Percentiles rank a stretch among this genome's conserved stretches.
These are phyloP conservation scores for Nineta flava DNA, from an alignment of 2,888 invertebrate genomes.

Conservation along the genomic window DNA sequence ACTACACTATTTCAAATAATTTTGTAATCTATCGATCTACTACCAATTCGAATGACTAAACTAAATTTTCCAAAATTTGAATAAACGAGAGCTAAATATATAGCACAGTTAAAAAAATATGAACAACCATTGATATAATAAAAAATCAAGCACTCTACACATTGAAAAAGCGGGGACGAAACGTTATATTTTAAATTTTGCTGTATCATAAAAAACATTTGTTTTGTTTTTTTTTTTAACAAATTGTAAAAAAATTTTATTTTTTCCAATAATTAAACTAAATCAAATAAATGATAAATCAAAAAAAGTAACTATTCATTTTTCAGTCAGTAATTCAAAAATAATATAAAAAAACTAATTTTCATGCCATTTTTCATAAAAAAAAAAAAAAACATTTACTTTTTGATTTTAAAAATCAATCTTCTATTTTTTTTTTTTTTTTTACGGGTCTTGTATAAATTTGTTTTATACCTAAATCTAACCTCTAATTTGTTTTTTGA, in stretches of 20 bases:
- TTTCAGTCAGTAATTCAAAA: background rate
- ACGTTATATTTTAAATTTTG: background rate
- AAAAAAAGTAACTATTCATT: background rate
- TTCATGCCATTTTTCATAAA: background rate
- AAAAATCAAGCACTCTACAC: background rate
- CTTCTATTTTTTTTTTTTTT: background rate
- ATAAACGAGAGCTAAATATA: background rate
- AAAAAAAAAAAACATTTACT: background rate
- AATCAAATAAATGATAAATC: too few relatives aligned
- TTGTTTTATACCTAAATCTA: background rate
- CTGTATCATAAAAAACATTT: too few relatives aligned
- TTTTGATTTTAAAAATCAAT: background rate
- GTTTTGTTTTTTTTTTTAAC: too few relatives aligned
- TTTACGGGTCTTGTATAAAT: background rate
- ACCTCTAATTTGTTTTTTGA: background rate
- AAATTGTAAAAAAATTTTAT: too few relatives aligned
- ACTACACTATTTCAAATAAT: too few relatives aligned
- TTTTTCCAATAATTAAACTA: too few relatives aligned
- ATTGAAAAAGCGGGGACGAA: background rate
- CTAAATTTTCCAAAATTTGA: too few relatives aligned
- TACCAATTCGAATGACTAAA: too few relatives aligned
- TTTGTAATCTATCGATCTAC: too few relatives aligned
- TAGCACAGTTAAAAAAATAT: background rate
- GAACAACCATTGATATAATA: background rate
- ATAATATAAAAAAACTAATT: background rate